Conservation (phyloP, 2,113 vertebrate species). For the Lagopus muta region DNA sequence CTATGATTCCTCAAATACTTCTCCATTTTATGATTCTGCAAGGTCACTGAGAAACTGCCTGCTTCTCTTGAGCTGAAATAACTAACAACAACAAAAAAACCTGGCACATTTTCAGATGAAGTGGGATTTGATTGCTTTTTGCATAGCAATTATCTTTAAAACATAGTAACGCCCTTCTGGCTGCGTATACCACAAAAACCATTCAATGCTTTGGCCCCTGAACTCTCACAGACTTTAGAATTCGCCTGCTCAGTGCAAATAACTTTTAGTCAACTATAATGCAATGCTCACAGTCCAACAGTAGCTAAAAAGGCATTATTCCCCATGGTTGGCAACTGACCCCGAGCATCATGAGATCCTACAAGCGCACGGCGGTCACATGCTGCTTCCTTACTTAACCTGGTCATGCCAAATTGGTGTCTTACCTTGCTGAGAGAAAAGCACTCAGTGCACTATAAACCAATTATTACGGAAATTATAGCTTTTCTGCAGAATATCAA, state of each 20-base stretch:
- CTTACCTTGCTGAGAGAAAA: not conserved
- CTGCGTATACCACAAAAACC: not conserved
- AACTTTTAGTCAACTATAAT: not conserved
- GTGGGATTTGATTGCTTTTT: not conserved
- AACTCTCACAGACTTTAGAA: not conserved
- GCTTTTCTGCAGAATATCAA: not conserved
- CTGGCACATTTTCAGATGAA: not conserved
- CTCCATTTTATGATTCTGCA: not conserved
- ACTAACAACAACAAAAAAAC: not conserved
- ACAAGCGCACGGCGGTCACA: not conserved
- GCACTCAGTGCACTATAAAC: not conserved
- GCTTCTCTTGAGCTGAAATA: not conserved
- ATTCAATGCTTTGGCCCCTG: fast-evolving
- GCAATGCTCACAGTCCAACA: not conserved
- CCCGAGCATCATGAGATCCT: not conserved
- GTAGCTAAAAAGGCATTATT: not conserved
- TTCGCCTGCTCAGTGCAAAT: not conserved
- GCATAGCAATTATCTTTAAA: not conserved
- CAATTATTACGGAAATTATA: not conserved
- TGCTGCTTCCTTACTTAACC: not conserved
- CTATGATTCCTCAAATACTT: not conserved
- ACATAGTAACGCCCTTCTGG: not conserved
- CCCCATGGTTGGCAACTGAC: not conserved
- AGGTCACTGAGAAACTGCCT: not conserved
- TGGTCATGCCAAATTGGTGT: not conserved